Evolutionary conservation across 2,888 invertebrate species (phyloP), one percentile per base, ranked within the genome.

Genomic region (Nebria brevicollis): DNA sequence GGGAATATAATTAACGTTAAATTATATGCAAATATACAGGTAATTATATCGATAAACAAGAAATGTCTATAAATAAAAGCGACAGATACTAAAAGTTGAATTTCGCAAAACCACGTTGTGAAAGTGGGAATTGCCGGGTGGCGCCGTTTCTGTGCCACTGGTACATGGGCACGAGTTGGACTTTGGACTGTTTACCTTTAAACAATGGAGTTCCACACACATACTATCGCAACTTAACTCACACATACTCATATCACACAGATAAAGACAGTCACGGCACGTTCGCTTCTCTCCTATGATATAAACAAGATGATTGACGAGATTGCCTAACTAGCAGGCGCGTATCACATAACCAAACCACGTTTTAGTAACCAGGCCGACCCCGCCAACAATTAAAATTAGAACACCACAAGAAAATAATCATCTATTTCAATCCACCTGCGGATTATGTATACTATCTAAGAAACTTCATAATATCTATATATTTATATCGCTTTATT

Each of bases 151-250:
- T 77, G 72, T 65, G 76, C 82, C 82, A 79, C 84, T 84, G 83
- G 79, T 77, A 68, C 81, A 81, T 82, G 83, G 82, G 76, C 82
- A 84, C 83, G 82, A 80, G 80, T 78, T 84, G 84, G 84, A 84
- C 84, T 84, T 84, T 84, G 84, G 82, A 84, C 84, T 84, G 84
- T 84, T 84, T 84, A 84, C 84, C 82, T 84, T 81, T 83, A 83
- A 80, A 83, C 83, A 78, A 76, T 77, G 80, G 81, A 80, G 82
- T 82, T 82, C 81, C 81, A 77, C 43, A 79, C 41, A 77, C 77
- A 77, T 66, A 81, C 34, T 34, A 43, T 77, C 65, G 41, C 11
- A 73, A 2, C 13, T 26, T 20, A 25, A 76, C 76, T 43, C 66
- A 42, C 41, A 75, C 74, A 79, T 73, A 74, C 78, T 42, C 74